Percentiles rank a stretch among this genome's conserved stretches.
phyloP scores from a whole-genome alignment of 2,888 invertebrate genomes.

The Dendrolimus pini region DNA sequence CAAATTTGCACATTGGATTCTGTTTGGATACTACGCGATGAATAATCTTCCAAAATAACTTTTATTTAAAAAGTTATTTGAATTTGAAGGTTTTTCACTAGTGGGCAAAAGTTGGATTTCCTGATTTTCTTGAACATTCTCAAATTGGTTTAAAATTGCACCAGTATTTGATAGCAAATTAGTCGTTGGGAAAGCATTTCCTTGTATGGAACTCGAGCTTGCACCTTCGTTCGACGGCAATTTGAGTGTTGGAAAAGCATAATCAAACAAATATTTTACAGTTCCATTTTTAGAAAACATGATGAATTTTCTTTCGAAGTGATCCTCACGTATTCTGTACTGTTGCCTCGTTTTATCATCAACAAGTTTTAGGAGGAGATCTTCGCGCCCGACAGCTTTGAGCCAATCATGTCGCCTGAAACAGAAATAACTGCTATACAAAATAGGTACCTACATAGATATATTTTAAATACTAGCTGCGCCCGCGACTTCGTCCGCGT shows the following conservation, averaged over 20 bases:
- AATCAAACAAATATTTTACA: conserved; percentile 17
- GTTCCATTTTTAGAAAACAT: conserved; percentile 16
- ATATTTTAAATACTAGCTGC: too few relatives aligned
- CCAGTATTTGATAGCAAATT: too few relatives aligned
- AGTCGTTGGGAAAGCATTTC: too few relatives aligned
- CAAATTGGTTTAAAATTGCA: background rate
- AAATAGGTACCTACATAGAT: too few relatives aligned
- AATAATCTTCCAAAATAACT: conserved; percentile 8
- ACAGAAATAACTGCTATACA: too few relatives aligned
- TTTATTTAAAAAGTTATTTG: conserved; percentile 7
- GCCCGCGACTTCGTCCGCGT: too few relatives aligned
- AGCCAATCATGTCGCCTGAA: too few relatives aligned
- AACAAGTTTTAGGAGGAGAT: conserved; percentile 13
- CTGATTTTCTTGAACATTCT: background rate
- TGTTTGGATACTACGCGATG: conserved; percentile 8
- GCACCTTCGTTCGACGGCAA: conserved; percentile 1
- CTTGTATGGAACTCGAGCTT: background rate
- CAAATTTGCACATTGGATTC: conserved; percentile 1
- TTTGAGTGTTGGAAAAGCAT: conserved; percentile 11
- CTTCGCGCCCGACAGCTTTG: conserved; percentile 1
- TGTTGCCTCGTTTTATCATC: conserved; percentile 15
- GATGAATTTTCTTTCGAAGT: conserved; percentile 17
- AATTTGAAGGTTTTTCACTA: conserved; percentile 6
- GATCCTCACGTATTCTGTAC: conserved; percentile 21
- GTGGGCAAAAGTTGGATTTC: background rate